A percentile compares a stretch with the other conserved stretches of the same genome.
phyloP scores from a whole-genome alignment of 2,888 invertebrate species.

The Ormyrus labotus region DNA sequence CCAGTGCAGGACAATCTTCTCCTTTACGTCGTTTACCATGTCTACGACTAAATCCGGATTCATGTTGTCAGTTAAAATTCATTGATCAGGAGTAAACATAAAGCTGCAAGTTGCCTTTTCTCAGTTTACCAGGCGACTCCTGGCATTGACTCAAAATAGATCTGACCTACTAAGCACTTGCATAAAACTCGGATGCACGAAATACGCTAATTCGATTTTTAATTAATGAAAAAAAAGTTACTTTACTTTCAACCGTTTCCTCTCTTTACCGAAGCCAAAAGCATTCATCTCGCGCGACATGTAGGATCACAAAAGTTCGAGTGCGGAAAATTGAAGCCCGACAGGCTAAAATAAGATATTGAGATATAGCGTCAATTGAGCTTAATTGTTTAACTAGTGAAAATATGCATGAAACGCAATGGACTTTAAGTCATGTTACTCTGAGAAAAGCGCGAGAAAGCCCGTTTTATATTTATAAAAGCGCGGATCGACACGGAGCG shows the following conservation, averaged over 20 bases:
- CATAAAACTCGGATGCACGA: slow-evolving; percentile 30
- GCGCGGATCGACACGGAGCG: background rate
- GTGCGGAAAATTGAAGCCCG: too few species aligned
- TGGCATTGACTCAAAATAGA: slow-evolving; percentile 48
- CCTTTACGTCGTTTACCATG: slow-evolving; percentile 70
- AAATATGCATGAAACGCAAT: too few species aligned
- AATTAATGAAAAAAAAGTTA: background rate
- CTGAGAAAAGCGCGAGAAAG: too few species aligned
- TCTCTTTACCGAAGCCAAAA: too few species aligned
- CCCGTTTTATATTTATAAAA: slow-evolving; percentile 25
- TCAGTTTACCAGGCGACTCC: slow-evolving; percentile 19
- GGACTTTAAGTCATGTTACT: too few species aligned
- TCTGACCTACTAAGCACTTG: slow-evolving; percentile 34
- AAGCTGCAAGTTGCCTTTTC: slow-evolving; percentile 4
- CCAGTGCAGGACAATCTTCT: slow-evolving; percentile 74
- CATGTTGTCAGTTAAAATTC: slow-evolving; percentile 58
- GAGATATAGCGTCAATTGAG: slow-evolving; percentile 13
- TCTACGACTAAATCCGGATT: slow-evolving; percentile 63
- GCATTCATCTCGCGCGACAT: too few species aligned
- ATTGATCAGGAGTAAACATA: background rate
- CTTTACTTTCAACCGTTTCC: background rate
- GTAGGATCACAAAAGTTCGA: too few species aligned
- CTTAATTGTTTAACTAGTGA: background rate
- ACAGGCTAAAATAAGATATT: slow-evolving; percentile 10
- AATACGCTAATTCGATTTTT: slow-evolving; percentile 1